Base-by-base conservation (phyloP, 2,797 vertebrate species). In the Microchirus variegatus region DNA sequence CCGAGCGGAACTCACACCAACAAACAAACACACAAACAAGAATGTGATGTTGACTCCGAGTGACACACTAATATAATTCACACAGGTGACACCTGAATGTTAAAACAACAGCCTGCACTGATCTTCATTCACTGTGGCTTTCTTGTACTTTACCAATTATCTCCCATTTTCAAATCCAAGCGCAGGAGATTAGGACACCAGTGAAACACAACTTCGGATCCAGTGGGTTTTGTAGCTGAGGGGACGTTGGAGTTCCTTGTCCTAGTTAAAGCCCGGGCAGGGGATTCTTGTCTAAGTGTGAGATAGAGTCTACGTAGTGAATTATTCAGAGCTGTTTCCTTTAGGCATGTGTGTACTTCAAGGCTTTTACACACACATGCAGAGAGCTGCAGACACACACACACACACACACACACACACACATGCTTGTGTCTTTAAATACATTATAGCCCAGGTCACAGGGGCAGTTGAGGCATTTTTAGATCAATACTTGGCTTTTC, bases 311-410 rank as follows among this genome's bases (percentile, higher is more conserved):
- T 77, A 50, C 73, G 75, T 77, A 61, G 82, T 92, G 79, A 92
- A 92, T 93, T 85, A 93, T 91, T 92, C 78, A 90, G 66, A 46
- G 75, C 69, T 52, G 76, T 72, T 85, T 87, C 74, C 79, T 85
- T 82, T 70, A 77, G 83, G 67, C 82, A 36, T 58, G 69, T 71
- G 65, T 67, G 57, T 77, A 62, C 62, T 59, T 66, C 69, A 61
- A 56, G 40, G 67, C 69, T 84, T 80, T 74, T 22, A 63, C 44
- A 57, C 10, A 69, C 67, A 48, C 47, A 36, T 45, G 50, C 65
- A 71, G 48, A 61, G 18, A 53, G 44, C 9, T 61, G 47, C 59
- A 61, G 43, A 73, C 45, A 60, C 64, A 48, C 57, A 52, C 43
- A 51, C 64, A 60, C 37, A 63, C 60, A 53, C 44, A 57, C n/a